Conservation (phyloP, 2,888 invertebrate species). For the Halictus ligatus region DNA sequence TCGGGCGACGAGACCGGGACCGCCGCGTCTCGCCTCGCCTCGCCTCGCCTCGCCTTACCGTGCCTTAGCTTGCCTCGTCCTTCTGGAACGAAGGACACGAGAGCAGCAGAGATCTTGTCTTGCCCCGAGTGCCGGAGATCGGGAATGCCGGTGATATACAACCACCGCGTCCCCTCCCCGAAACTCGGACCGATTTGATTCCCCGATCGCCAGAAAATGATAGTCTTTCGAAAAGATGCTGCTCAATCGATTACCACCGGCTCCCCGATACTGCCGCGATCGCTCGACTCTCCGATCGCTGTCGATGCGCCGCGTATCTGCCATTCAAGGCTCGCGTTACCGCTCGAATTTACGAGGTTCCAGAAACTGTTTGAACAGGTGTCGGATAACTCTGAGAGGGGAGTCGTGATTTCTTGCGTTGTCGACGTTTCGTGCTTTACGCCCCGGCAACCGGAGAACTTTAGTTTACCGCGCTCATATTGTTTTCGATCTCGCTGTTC, state of each 20-base stretch:
- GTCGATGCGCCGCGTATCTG: slow-evolving; percentile 25
- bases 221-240: slow-evolving; percentile 60
- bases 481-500: background rate
- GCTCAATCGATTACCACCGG: slow-evolving; percentile 48
- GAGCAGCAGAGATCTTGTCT: slow-evolving; percentile 63
- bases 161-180: slow-evolving; percentile 7
- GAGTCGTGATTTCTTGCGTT: background rate
- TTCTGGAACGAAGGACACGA: slow-evolving; percentile 60
- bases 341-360: slow-evolving; percentile 7
- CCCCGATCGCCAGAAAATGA: slow-evolving; percentile 62
- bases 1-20: slow-evolving; percentile 64
- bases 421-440: slow-evolving; percentile 3
- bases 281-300: background rate
- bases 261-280: background rate
- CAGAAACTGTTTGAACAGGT: slow-evolving; percentile 16
- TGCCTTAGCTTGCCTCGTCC: slow-evolving; percentile 45
- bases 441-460: slow-evolving; percentile 2
- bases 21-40: background rate
- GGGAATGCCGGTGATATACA: slow-evolving; percentile 66
- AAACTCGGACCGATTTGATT: slow-evolving; percentile 51
- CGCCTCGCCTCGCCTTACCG: background rate
- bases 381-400: background rate
- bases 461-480: background rate
- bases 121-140: slow-evolving; percentile 41
- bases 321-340: background rate